Evolutionary conservation across 2,888 invertebrate species (phyloP).

Genomic region (Unio pictorum): DNA sequence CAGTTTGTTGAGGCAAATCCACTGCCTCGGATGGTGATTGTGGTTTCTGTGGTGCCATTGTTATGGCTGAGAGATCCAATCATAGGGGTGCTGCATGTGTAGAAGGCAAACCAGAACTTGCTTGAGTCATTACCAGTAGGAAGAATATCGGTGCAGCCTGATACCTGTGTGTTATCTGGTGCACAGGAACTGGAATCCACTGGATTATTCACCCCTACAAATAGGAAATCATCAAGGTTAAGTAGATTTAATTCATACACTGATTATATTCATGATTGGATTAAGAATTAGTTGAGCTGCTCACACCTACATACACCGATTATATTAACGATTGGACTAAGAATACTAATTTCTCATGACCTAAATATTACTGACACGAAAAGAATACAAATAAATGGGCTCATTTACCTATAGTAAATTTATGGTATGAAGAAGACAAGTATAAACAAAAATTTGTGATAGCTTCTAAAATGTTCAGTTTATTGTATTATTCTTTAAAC

Average conservation of each 20-base stretch:
- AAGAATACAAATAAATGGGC: no score
- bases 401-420: no score
- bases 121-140: conserved; percentile 18
- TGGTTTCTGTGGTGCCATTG: conserved; percentile 42
- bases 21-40: conserved; percentile 39
- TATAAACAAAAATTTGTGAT: no score
- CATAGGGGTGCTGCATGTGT: conserved; percentile 40
- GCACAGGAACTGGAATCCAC: conserved; percentile 28
- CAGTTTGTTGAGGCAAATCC: conserved; percentile 42
- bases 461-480: no score
- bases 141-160: conserved; percentile 29
- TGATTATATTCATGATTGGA: no score
- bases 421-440: no score
- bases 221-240: neutral
- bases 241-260: neutral
- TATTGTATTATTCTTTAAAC: no score
- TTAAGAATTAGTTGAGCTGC: no score
- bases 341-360: neutral
- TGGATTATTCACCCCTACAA: conserved; percentile 39
- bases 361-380: no score
- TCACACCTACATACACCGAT: no score
- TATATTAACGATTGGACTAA: conserved; percentile 15
- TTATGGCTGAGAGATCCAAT: conserved; percentile 25
- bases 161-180: conserved; percentile 18
- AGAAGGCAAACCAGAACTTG: conserved; percentile 47